Percentiles rank a stretch among this genome's conserved stretches.
Conservation (phyloP, 2,113 vertebrate species). For the Daboia siamensis region DNA sequence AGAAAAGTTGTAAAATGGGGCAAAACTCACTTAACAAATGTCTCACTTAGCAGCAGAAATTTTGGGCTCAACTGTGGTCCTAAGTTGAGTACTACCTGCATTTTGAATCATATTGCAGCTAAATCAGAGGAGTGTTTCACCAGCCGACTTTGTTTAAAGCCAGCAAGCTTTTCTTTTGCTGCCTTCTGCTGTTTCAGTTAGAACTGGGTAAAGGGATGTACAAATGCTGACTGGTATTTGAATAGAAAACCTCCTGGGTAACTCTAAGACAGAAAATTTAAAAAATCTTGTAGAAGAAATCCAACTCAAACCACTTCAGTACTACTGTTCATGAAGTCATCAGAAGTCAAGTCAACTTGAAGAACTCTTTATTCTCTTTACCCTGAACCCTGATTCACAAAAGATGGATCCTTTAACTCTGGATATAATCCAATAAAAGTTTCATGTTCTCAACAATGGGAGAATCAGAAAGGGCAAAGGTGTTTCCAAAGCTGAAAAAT, state of each 20-base stretch:
- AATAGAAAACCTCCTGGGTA: background rate
- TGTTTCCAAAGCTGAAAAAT: background rate
- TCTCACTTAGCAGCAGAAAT: too few relatives aligned
- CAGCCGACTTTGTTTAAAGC: background rate
- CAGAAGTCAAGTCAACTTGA: background rate
- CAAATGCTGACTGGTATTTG: background rate
- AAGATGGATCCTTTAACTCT: background rate
- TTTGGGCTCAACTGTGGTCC: too few relatives aligned
- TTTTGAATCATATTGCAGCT: background rate
- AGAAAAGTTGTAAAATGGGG: too few relatives aligned
- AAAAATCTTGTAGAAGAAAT: background rate
- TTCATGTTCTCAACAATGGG: background rate
- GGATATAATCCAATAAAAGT: background rate
- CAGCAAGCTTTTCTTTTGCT: background rate
- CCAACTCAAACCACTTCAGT: background rate
- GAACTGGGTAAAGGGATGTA: background rate
- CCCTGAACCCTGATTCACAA: background rate
- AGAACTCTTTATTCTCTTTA: background rate
- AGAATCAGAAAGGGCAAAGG: background rate
- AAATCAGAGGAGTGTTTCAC: background rate
- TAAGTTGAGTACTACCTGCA: too few relatives aligned
- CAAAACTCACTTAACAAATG: too few relatives aligned
- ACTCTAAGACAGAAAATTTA: background rate
- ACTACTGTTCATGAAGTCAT: background rate
- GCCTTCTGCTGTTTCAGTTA: background rate